phyloP scores from a whole-genome alignment of 1,140 invertebrate genomes.

The Pseudomyrmex concolor region DNA sequence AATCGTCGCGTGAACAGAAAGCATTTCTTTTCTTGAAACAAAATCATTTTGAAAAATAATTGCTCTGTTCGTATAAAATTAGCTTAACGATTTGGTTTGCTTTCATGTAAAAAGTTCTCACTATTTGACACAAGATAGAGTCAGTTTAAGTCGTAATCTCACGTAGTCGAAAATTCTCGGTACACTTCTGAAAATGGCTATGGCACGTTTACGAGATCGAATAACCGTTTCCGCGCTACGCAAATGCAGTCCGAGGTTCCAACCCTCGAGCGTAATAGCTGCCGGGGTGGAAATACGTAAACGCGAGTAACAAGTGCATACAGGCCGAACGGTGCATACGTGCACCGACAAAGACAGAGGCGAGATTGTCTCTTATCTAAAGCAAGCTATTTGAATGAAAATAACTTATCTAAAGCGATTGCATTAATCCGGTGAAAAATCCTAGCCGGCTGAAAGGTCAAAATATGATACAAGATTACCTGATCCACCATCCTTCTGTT shows the following conservation, averaged over 20 bases:
- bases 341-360: conserved; percentile 1
- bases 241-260: conserved; percentile 22
- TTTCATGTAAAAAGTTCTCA: neutral
- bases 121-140: neutral
- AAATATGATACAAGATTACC: neutral
- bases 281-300: conserved; percentile 13
- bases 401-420: conserved; percentile 21
- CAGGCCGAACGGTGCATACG: neutral
- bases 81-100: too few species aligned
- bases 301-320: conserved; percentile 49
- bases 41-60: too few species aligned
- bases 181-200: conserved; percentile 25
- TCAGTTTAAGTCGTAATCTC: conserved; percentile 3
- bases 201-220: conserved; percentile 42
- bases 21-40: neutral
- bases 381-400: conserved; percentile 30
- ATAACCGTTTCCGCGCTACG: conserved; percentile 28
- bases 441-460: neutral
- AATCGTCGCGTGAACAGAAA: neutral
- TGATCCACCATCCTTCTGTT: too few species aligned
- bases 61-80: too few species aligned
- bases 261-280: conserved; percentile 15
- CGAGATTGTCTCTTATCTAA: conserved; percentile 3
- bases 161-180: conserved; percentile 22
- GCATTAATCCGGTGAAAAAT: conserved; percentile 12